Base-by-base conservation (phyloP, 2,888 invertebrate genomes). In the Orthosia gracilis region DNA sequence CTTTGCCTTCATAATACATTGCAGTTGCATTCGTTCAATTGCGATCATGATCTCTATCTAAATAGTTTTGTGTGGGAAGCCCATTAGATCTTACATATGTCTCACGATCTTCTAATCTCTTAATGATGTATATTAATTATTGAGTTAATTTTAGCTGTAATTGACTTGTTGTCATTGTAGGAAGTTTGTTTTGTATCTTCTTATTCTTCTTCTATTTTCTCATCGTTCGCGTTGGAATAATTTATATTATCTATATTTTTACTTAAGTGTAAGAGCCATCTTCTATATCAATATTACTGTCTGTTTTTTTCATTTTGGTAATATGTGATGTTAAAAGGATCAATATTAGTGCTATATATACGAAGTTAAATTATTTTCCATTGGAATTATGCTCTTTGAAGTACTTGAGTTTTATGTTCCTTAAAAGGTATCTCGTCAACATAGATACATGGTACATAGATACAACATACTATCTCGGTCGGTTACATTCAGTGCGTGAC, bases 1-100 rank as follows among this genome's bases (percentile, higher is more conserved):
- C 91, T 89, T 87, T 91, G 91, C 88, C 88, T 89, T 68, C 82
- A 83, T 73, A 80, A 52, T 73, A 69, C 69, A 71, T 69, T 78
- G 69, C 68, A 71, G 71, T 67, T 76, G 71, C 26, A 77, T 64
- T 62, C 61, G 61, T 74, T 69, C 13, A 66, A 58, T 81, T 69
- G 68, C 68, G 69, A 84, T 81, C 62, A 73, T 63, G 52, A 68
- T 74, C 13, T 70, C 4, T 70, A 61, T 84, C 64, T 76, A 76
- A 49, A 40, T 75, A 55, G 66, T 63, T 67, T 54, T 65, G 65
- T 77, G 75, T 80, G 62, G 71, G 63, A 84, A 83, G 69, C 55
- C 15, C 58, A 68, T 73, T 75, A 74, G 49, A 75, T 80, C 66
- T 68, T 61, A 69, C 76, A 82, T 81, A 75, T 80, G 69, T 84